phyloP scores from a whole-genome alignment of 37 sponge, comb jelly and placozoan species.

The Petrosia ficiformis region DNA sequence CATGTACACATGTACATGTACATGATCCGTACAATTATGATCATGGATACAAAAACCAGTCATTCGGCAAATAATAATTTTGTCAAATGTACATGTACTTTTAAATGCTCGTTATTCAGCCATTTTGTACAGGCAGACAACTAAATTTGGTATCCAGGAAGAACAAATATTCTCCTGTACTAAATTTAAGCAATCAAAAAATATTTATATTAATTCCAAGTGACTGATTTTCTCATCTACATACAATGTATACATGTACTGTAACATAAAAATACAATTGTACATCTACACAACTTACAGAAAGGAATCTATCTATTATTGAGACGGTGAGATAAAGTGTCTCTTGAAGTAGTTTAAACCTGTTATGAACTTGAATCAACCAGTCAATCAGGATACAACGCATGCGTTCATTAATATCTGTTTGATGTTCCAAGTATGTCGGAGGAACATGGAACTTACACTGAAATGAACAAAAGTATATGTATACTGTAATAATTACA shows the following conservation, averaged over 20 bases:
- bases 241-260: background rate
- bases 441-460: constrained; percentile 63
- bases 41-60: no score
- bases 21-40: no score
- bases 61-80: no score
- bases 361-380: constrained; percentile 92
- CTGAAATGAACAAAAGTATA: constrained; percentile 15
- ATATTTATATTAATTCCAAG: no score
- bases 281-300: constrained; percentile 68
- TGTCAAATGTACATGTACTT: no score
- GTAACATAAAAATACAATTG: background rate
- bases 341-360: constrained; percentile 87
- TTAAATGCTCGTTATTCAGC: no score
- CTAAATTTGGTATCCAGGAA: no score
- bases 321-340: constrained; percentile 89
- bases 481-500: background rate
- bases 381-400: constrained; percentile 91
- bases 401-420: constrained; percentile 85
- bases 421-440: constrained; percentile 69
- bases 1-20: no score
- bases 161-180: no score
- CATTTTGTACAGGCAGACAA: no score
- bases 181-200: no score
- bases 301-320: constrained; percentile 91
- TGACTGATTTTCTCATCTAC: no score